These are phyloP conservation scores for Aspidoscelis tigris DNA, from an alignment of 2,113 vertebrate species.

Conservation along the genomic window DNA sequence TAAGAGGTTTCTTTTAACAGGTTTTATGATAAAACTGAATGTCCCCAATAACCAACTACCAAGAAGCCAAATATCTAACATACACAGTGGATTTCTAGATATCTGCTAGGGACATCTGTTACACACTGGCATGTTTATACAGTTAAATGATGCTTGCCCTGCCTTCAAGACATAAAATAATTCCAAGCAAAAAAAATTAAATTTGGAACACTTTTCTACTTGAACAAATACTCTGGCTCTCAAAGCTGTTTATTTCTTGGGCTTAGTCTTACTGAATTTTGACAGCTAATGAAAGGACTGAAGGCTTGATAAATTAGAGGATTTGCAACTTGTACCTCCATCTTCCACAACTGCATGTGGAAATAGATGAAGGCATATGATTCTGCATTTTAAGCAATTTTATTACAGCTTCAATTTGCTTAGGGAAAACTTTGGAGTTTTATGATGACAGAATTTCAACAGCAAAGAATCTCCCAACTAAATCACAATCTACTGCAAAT, in stretches of 20 bases:
- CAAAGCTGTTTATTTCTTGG: constrained; percentile 42
- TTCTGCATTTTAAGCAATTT: neutral
- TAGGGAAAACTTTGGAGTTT: neutral
- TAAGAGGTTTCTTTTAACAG: constrained; percentile 62
- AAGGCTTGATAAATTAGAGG: constrained; percentile 36
- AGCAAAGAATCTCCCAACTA: neutral
- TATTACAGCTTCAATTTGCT: neutral
- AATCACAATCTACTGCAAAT: neutral
- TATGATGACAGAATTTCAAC: neutral
- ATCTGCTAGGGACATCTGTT: constrained; percentile 40
- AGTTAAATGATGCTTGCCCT: constrained; percentile 43
- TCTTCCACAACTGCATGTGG: neutral
- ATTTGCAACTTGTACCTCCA: constrained; percentile 18
- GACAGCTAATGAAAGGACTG: constrained; percentile 49
- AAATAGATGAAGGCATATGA: constrained; percentile 4
- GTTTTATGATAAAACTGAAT: constrained; percentile 17
- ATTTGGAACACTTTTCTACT: constrained; percentile 30
- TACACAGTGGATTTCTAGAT: constrained; percentile 47
- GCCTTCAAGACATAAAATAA: constrained; percentile 50
- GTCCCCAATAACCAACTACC: constrained; percentile 56
- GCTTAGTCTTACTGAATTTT: constrained; percentile 57
- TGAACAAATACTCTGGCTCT: constrained; percentile 53
- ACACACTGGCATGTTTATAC: constrained; percentile 35
- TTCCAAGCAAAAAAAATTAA: constrained; percentile 48
- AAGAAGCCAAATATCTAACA: constrained; percentile 58